Evolutionary conservation across 2,113 vertebrate species (phyloP), one percentile per base, ranked within the genome.

Genomic region (Arvicanthis niloticus): DNA sequence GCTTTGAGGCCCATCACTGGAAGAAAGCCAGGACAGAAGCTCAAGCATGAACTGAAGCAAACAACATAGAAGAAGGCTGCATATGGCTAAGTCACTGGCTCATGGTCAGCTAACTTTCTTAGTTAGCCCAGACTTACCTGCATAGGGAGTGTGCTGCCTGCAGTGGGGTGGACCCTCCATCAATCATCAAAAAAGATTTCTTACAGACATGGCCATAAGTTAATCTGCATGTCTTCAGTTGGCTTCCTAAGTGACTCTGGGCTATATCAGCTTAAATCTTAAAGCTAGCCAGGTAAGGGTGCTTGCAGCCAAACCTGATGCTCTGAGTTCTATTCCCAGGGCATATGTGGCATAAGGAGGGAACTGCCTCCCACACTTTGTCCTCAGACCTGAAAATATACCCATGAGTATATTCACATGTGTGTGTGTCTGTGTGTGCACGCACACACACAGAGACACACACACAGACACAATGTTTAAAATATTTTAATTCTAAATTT

Each of bases 341-440:
- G 3, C 4, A 45, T 11, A 45, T 31, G 21, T 67, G 26, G 26
- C 29, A 31, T 40, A 65, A 62, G 40, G n/a, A 45, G 58, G 65
- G 60, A 65, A 45, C 40, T 65, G 62, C 2, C 4, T 48, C 29
- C 84, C 40, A 67, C 9, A 67, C 17, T 34, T 48, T 86, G 60
- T 67, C 8, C 17, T 48, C 42, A 48, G 62, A 31, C 17, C 17
- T 67, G 26, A 10, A 48, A 19, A 34, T 34, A 16, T 37, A 86
- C 15, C 53, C 9, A 42, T 17, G 81, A 62, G 53, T 31, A 16
- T 62, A 7, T 84, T 45, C 73, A 51, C 7, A 4, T 34, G 31
- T 9, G 7, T 19, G 2, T 1, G 1, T 34, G 15, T 12, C n/a
- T n/a, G 24, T 3, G 62, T 31, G 37, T 6, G 1, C 31, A 37